Percentiles rank a stretch among this genome's conserved stretches.
Conservation (phyloP, 2,888 invertebrate species). For the Stegana nigrithorax region DNA sequence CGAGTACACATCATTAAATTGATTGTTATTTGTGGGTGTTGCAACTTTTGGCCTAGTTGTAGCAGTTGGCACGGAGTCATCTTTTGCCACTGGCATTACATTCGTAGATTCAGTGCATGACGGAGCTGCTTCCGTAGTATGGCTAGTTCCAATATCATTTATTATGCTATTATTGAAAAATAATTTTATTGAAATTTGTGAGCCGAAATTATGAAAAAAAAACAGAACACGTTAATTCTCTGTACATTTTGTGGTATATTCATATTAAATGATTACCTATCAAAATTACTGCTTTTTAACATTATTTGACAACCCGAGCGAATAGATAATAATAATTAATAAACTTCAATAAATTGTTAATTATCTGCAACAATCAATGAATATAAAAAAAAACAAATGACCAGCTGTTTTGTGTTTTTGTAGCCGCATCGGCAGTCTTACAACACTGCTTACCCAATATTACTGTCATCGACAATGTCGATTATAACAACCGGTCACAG, state of each 20-base stretch:
- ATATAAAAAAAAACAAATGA: too few species aligned
- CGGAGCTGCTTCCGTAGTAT: background rate
- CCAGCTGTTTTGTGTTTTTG: too few species aligned
- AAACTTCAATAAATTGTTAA: too few species aligned
- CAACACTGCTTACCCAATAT: too few species aligned
- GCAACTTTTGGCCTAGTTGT: background rate
- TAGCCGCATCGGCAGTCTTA: too few species aligned
- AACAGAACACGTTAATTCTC: background rate
- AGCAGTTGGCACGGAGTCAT: too few species aligned
- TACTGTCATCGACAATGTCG: too few species aligned
- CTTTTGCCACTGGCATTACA: too few species aligned
- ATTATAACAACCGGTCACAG: too few species aligned
- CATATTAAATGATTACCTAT: constrained; percentile 42
- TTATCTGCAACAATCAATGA: too few species aligned
- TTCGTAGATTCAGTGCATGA: background rate
- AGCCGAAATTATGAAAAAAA: background rate
- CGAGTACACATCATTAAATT: background rate
- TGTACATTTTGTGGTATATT: background rate
- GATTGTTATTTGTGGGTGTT: constrained; percentile 21
- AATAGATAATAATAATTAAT: constrained; percentile 20
- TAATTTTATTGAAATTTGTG: background rate
- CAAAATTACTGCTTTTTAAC: constrained; percentile 57
- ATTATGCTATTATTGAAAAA: constrained; percentile 33
- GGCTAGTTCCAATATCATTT: constrained; percentile 18
- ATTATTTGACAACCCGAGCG: constrained; percentile 36